phyloP scores from a whole-genome alignment of 2,888 invertebrate species.

The Rotaria sp. region DNA sequence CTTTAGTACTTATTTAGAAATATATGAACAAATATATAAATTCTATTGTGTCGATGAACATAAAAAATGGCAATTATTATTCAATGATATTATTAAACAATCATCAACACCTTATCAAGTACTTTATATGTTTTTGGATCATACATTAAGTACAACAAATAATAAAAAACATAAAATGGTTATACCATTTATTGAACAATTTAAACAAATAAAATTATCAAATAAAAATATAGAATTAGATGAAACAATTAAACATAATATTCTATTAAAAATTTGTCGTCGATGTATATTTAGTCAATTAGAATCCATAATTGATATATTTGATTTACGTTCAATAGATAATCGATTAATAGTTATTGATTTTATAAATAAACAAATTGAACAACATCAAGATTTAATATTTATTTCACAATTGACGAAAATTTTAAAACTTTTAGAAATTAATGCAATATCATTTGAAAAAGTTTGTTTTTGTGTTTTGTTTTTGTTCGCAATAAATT shows the following conservation, averaged over 20 bases:
- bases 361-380: not conserved
- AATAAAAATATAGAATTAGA: not conserved
- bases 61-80: not conserved
- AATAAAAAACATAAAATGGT: not conserved
- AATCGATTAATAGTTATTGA: not conserved
- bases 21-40: not conserved
- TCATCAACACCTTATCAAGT: not conserved
- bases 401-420: not conserved
- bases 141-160: not conserved
- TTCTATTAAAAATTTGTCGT: constrained; percentile 1
- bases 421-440: not conserved
- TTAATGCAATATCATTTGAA: constrained; percentile 1
- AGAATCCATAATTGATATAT: not conserved
- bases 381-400: not conserved
- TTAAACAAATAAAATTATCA: not conserved
- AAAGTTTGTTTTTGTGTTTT: not conserved
- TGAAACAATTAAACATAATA: not conserved
- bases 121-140: not conserved
- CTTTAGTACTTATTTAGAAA: not conserved
- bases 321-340: not conserved
- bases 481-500: not conserved
- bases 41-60: not conserved
- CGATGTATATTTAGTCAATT: not conserved
- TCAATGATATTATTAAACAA: not conserved
- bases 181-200: not conserved